phyloP scores from a whole-genome alignment of 2,888 invertebrate genomes.

The Eupithecia centaureata region DNA sequence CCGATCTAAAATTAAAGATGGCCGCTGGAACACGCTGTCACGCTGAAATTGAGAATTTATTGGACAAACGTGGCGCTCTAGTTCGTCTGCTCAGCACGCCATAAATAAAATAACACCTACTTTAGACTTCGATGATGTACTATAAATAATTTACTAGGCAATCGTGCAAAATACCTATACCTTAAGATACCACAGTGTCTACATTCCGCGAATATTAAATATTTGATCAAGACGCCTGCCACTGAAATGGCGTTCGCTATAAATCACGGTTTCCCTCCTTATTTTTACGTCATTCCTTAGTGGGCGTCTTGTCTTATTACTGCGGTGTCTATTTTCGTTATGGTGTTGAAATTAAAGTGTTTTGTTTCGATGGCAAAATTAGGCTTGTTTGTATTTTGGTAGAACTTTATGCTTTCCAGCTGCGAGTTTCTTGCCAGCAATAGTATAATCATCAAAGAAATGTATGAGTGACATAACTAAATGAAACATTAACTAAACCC shows the following conservation, averaged over 20 bases:
- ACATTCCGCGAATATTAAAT: conserved; percentile 49
- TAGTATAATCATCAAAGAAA: background rate
- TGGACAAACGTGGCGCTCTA: conserved; percentile 27
- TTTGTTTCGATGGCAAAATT: conserved; percentile 53
- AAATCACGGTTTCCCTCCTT: conserved; percentile 60
- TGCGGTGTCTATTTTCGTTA: conserved; percentile 60
- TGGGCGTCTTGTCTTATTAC: conserved; percentile 59
- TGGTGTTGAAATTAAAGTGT: conserved; percentile 47
- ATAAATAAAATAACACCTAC: background rate
- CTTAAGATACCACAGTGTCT: background rate
- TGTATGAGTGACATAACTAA: background rate
- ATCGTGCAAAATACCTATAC: conserved; percentile 1
- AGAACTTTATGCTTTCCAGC: background rate
- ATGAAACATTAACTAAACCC: background rate
- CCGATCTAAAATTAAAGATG: conserved; percentile 48
- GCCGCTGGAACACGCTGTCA: conserved; percentile 38
- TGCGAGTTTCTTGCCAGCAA: background rate
- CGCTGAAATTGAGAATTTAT: conserved; percentile 41
- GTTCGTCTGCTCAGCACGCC: background rate
- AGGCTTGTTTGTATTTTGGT: conserved; percentile 16
- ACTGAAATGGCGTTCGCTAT: conserved; percentile 58
- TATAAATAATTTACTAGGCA: background rate
- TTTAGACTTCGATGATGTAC: conserved; percentile 23
- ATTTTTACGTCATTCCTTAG: conserved; percentile 57
- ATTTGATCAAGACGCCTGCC: conserved; percentile 53